phyloP scores from a whole-genome alignment of 2,797 vertebrate species.

The Aplochiton taeniatus region DNA sequence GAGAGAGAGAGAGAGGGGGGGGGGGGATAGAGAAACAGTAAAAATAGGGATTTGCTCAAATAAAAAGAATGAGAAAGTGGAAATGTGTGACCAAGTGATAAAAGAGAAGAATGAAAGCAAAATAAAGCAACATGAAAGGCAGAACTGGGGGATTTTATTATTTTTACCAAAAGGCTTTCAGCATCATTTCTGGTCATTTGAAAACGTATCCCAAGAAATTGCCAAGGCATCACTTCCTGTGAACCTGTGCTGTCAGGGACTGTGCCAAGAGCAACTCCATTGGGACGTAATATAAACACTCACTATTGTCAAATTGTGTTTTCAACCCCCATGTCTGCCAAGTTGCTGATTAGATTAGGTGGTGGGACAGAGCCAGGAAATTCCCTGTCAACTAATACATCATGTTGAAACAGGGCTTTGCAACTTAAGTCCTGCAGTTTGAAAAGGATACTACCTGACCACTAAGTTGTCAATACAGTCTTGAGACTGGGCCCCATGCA shows the following conservation, averaged over 20 bases:
- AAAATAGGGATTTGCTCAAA: conserved; percentile 8
- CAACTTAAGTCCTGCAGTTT: too few relatives aligned
- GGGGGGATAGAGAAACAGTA: not conserved
- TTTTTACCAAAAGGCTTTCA: too few relatives aligned
- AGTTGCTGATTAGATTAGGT: too few relatives aligned
- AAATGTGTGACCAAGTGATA: not conserved
- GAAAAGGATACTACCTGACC: too few relatives aligned
- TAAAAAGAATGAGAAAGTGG: not conserved
- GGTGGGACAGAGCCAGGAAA: too few relatives aligned
- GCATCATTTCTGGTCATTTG: conserved; percentile 40
- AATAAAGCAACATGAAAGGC: not conserved
- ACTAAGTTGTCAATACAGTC: too few relatives aligned
- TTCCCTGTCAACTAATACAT: too few relatives aligned
- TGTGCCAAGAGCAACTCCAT: not conserved
- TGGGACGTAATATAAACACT: conserved; percentile 5
- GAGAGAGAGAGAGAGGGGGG: not conserved
- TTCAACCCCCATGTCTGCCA: not conserved
- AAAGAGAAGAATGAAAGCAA: not conserved
- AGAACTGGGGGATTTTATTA: not conserved
- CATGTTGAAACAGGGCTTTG: too few relatives aligned
- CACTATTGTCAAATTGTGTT: not conserved
- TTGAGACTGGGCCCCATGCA: too few relatives aligned
- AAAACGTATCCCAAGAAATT: conserved; percentile 38
- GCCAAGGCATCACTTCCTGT: conserved; percentile 39
- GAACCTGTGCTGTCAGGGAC: not conserved